Evolutionary conservation across 2,113 vertebrate genomes (phyloP), one percentile per base, ranked within the genome.

Genomic region (Ophthalmolycus amberensis): DNA sequence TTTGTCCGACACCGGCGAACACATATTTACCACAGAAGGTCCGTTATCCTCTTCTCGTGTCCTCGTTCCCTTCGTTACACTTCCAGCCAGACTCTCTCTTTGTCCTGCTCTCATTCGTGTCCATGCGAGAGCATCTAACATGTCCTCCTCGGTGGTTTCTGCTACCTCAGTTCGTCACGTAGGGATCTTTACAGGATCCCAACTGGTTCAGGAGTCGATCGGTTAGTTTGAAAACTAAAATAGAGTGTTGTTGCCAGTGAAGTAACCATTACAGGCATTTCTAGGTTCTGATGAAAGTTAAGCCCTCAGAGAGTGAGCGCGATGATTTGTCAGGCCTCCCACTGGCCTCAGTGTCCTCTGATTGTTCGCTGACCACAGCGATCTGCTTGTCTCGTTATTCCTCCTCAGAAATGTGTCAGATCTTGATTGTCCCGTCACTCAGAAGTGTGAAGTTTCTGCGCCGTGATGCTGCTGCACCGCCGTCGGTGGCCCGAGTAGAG

Each of bases 141-240:
- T 0, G 34, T 34, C 34, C 34, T 34, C 34, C 34, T 34, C 34
- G 34, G 71, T 76, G 64, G 38, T 58, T 46, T 76, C 77, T 87
- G 79, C 91, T 92, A 88, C 90, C 89, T 94, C 90, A 90, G 59
- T 54, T 83, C 67, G 65, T 75, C 56, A 42, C 48, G n/a, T 56
- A 11, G 78, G 59, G 66, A 78, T 71, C 59, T 37, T 20, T 42
- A 64, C 73, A 58, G 67, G 72, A 40, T 46, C 66, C 9, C 5
- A 44, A 56, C 63, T 9, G 20, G n/a, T 54, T 67, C 52, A 52
- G 27, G 20, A 27, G 63, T 63, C 32, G 29, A 37, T 40, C 72
- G 58, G 58, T 37, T 34, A 27, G 56, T 76, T 37, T n/a, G 40
- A 29, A 29, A 29, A 29, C 29, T 29, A 29, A 29, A 29, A 2